These are phyloP conservation scores for Tapirus terrestris DNA, from an alignment of 2,113 vertebrate genomes.

Conservation along the genomic window DNA sequence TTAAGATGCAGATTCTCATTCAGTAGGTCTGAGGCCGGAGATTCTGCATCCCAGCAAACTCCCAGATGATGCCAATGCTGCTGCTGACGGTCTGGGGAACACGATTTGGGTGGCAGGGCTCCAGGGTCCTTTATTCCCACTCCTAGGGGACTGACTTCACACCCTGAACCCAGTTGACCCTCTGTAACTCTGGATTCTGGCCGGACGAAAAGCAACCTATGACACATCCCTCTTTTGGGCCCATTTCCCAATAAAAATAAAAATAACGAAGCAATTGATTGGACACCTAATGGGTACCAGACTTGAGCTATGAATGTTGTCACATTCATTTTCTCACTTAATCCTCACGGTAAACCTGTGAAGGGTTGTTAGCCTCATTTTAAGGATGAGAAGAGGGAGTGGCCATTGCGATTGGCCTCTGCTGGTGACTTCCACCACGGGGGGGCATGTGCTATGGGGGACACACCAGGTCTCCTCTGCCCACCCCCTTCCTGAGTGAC, in stretches of 20 bases:
- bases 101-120: neutral
- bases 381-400: neutral
- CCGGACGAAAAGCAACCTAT: neutral
- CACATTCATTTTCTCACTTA: neutral
- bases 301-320: neutral
- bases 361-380: neutral
- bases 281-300: neutral
- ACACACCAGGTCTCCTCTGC: neutral
- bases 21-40: neutral
- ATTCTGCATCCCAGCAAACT: neutral
- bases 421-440: neutral
- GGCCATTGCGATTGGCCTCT: neutral
- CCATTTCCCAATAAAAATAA: neutral
- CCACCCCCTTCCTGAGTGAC: neutral
- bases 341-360: neutral
- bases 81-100: neutral
- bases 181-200: neutral
- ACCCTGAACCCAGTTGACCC: neutral
- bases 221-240: neutral
- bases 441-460: neutral
- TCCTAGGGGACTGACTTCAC: neutral
- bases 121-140: neutral
- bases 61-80: neutral
- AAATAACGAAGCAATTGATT: neutral
- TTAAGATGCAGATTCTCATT: neutral